Evolutionary conservation across 2,888 invertebrate genomes (phyloP).

Genomic region (Macaria liturata): DNA sequence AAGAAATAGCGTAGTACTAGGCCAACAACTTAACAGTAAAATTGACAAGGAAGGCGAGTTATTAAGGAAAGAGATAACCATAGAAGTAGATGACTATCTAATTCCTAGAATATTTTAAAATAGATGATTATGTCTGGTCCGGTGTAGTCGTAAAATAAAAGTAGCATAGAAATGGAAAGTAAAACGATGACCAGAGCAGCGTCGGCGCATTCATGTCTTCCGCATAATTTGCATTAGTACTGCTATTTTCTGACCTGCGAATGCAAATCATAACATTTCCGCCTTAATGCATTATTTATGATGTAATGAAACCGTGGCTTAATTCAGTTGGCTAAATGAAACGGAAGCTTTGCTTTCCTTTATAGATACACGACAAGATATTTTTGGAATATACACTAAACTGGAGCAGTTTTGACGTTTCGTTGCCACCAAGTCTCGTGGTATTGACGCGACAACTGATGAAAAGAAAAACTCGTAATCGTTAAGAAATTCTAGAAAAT

Average conservation of each 20-base stretch:
- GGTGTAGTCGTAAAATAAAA: constrained; percentile 3
- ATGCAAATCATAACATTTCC: constrained; percentile 60
- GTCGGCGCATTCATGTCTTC: constrained; percentile 43
- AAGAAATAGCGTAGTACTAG: no score
- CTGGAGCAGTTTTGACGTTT: no score
- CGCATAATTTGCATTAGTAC: constrained; percentile 50
- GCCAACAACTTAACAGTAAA: no score
- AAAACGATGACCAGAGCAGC: constrained; percentile 33
- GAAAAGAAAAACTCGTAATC: constrained; percentile 27
- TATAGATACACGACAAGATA: background rate
- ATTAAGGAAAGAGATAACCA: no score
- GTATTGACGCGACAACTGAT: constrained; percentile 3
- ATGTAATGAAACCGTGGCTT: constrained; percentile 34
- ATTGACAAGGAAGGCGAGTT: no score
- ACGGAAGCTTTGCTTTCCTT: constrained; percentile 3
- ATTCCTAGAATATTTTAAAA: no score
- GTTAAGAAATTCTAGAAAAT: constrained; percentile 33
- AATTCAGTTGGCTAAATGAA: constrained; percentile 14
- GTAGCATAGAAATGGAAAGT: constrained; percentile 41
- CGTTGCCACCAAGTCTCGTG: no score
- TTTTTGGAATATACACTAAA: background rate
- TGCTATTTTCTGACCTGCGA: constrained; percentile 51
- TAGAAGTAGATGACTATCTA: no score
- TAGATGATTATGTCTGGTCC: no score
- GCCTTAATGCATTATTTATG: constrained; percentile 48